Evolutionary conservation across 2,113 vertebrate species (phyloP).

Genomic region (Amphilophus citrinellus): DNA sequence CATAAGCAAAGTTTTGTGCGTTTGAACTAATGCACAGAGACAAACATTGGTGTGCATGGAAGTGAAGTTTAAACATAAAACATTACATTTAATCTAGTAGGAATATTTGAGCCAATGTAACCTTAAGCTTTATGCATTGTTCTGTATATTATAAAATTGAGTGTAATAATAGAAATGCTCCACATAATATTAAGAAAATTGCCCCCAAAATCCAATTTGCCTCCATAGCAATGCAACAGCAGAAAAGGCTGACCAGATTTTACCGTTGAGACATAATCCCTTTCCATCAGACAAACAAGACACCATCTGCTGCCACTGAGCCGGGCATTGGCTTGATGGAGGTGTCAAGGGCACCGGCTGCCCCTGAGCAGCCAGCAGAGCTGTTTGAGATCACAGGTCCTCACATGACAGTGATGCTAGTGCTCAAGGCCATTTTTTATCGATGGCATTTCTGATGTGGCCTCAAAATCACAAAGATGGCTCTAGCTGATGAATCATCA

Average conservation of each 20-base stretch:
- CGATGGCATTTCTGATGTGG: constrained; percentile 29
- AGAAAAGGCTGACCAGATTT: constrained; percentile 73
- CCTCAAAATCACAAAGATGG: constrained; percentile 21
- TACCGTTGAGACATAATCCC: constrained; percentile 75
- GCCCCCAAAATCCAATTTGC: constrained; percentile 45
- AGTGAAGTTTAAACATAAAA: not conserved
- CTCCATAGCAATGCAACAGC: constrained; percentile 43
- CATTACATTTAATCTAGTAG: not conserved
- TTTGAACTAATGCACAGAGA: not conserved
- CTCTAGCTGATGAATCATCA: constrained; percentile 45
- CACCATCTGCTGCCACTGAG: constrained; percentile 83
- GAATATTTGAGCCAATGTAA: not conserved
- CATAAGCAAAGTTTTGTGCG: not conserved
- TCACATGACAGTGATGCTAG: constrained; percentile 35
- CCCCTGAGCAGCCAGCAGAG: constrained; percentile 49
- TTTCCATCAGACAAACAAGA: constrained; percentile 78
- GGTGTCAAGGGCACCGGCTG: constrained; percentile 72
- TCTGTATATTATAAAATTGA: not conserved
- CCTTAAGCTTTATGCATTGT: not conserved
- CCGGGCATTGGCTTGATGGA: constrained; percentile 64
- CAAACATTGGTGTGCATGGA: not conserved
- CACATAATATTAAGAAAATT: constrained; percentile 40
- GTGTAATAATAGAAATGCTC: constrained; percentile 2
- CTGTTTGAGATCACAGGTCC: constrained; percentile 55
- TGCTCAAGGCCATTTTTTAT: constrained; percentile 53